These are phyloP conservation scores for Saxidomus purpurata DNA, from an alignment of 1,140 invertebrate species.

Conservation along the genomic window DNA sequence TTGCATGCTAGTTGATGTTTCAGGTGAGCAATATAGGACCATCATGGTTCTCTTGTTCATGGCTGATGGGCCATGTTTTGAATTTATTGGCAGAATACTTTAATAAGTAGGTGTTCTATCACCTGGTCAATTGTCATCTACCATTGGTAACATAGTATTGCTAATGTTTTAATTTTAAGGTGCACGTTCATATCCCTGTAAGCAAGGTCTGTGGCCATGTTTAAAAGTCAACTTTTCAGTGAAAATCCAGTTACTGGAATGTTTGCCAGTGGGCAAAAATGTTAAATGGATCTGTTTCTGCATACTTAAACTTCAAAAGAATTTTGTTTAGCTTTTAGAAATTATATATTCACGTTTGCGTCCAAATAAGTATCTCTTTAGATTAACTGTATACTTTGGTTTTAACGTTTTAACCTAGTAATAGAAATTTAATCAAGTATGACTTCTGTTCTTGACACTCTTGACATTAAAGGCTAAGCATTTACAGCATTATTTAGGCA, in stretches of 20 bases:
- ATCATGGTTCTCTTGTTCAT: too few relatives aligned
- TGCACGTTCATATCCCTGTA: slow-evolving; percentile 17
- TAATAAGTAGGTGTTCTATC: slow-evolving; percentile 28
- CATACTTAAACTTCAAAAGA: slow-evolving; percentile 46
- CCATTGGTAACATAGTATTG: slow-evolving; percentile 29
- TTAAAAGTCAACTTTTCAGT: slow-evolving; percentile 33
- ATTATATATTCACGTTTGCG: slow-evolving; percentile 28
- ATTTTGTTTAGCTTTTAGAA: slow-evolving; percentile 37
- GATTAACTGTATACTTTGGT: slow-evolving; percentile 22
- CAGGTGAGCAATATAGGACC: slow-evolving; percentile 22
- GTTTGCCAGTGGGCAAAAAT: slow-evolving; percentile 24
- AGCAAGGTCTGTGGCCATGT: not conserved
- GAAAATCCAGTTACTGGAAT: slow-evolving; percentile 31
- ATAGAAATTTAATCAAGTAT: slow-evolving; percentile 30
- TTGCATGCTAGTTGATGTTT: slow-evolving; percentile 42
- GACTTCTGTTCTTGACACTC: slow-evolving; percentile 43
- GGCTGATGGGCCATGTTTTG: slow-evolving; percentile 44
- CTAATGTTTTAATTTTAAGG: slow-evolving; percentile 41
- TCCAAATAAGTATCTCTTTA: slow-evolving; percentile 42
- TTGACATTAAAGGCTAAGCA: too few relatives aligned
- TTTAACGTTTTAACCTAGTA: too few relatives aligned
- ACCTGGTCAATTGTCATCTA: slow-evolving; percentile 41
- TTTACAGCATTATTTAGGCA: slow-evolving; percentile 32
- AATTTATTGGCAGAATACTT: slow-evolving; percentile 38
- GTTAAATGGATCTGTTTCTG: slow-evolving; percentile 38